A percentile compares a stretch with the other conserved stretches of the same genome.
phyloP scores from a whole-genome alignment of 2,888 invertebrate genomes.

The Lacanobia oleracea region DNA sequence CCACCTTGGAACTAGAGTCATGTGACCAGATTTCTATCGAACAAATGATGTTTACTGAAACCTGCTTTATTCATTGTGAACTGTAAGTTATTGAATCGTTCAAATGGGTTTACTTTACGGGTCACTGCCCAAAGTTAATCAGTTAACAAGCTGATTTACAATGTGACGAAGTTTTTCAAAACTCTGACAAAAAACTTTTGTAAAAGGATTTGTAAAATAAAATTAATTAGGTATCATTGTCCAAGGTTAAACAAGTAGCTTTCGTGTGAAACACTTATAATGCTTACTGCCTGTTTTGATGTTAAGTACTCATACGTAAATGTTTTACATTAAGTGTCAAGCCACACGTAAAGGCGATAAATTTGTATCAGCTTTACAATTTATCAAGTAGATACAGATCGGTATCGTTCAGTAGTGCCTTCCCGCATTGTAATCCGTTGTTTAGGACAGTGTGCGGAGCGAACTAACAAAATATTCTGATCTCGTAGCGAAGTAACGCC shows the following conservation, averaged over 20 bases:
- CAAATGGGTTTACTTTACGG: constrained; percentile 50
- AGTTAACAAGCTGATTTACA: constrained; percentile 55
- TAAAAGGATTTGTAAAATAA: constrained; percentile 60
- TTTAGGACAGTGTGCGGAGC: constrained; percentile 82
- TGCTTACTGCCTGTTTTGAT: constrained; percentile 60
- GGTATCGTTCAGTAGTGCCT: constrained; percentile 80
- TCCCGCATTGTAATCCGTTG: constrained; percentile 89
- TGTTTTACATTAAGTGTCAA: constrained; percentile 67
- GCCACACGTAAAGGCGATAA: constrained; percentile 76
- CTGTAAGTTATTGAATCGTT: constrained; percentile 51
- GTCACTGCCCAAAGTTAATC: constrained; percentile 52
- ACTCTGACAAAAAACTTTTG: constrained; percentile 56
- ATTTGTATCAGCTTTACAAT: constrained; percentile 81
- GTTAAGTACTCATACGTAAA: constrained; percentile 64
- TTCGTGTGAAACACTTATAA: constrained; percentile 64
- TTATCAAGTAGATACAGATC: constrained; percentile 83
- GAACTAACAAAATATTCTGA: constrained; percentile 88
- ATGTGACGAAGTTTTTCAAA: constrained; percentile 55
- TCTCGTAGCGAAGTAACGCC: constrained; percentile 90
- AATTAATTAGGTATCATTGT: constrained; percentile 60
- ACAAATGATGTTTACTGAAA: constrained; percentile 60
- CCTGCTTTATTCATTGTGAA: constrained; percentile 52
- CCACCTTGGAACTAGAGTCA: constrained; percentile 73
- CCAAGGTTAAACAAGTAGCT: constrained; percentile 50
- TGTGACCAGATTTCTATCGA: constrained; percentile 64